Conservation (phyloP, 2,888 invertebrate species). For the Pollenia amentaria region DNA sequence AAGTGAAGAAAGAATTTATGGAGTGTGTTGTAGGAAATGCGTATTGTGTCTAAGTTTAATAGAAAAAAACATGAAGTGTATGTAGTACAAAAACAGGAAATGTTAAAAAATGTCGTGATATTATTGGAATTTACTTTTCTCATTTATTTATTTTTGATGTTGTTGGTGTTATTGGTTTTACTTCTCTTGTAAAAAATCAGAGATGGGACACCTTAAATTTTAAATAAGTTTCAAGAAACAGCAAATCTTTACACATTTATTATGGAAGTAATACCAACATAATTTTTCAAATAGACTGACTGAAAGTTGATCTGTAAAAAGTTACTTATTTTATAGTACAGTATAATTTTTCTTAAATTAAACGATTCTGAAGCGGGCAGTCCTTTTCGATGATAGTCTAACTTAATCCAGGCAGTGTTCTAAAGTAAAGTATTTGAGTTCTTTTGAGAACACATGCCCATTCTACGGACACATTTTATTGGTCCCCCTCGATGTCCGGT, state of each 20-base stretch:
- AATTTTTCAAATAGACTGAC: too few species aligned
- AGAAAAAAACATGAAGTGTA: conserved; percentile 12
- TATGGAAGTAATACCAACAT: too few species aligned
- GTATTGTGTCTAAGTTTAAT: conserved; percentile 37
- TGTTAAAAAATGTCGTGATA: conserved; percentile 49
- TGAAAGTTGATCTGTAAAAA: too few species aligned
- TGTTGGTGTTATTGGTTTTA: not conserved
- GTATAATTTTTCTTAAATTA: too few species aligned
- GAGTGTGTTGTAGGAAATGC: conserved; percentile 35
- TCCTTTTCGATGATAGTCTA: too few species aligned
- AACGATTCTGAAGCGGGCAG: too few species aligned
- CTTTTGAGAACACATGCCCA: too few species aligned
- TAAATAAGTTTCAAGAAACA: not conserved
- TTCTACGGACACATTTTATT: too few species aligned
- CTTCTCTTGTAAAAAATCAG: not conserved
- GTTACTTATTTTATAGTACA: too few species aligned
- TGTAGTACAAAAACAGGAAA: conserved; percentile 4
- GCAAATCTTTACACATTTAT: not conserved
- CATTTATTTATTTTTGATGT: not conserved
- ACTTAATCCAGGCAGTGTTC: too few species aligned
- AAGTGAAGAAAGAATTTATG: conserved; percentile 31
- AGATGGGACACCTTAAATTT: not conserved
- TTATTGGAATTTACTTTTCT: conserved; percentile 40
- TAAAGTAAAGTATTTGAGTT: too few species aligned
- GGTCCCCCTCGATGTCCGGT: too few species aligned